These are phyloP conservation scores for Bombus sibiricus DNA, from an alignment of 1,140 invertebrate species.

Conservation along the genomic window DNA sequence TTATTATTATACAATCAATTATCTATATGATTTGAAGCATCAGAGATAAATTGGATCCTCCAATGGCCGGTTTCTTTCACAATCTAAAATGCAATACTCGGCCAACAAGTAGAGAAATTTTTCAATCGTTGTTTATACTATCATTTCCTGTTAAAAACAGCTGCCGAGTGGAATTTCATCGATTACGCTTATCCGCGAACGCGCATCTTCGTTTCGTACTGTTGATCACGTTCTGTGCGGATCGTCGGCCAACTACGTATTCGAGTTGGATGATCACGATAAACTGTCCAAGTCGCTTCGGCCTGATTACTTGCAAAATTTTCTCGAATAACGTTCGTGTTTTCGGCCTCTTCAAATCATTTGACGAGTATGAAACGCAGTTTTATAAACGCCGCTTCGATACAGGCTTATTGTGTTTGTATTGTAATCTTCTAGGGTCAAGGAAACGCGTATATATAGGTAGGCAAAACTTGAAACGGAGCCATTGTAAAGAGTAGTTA, in stretches of 20 bases:
- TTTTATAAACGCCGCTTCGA: neutral
- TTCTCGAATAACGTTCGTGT: neutral
- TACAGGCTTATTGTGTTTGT: neutral
- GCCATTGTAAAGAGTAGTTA: too few species aligned
- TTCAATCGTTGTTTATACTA: neutral
- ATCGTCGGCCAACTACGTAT: too few species aligned
- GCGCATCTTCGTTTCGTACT: too few species aligned
- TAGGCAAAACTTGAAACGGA: too few species aligned
- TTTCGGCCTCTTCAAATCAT: neutral
- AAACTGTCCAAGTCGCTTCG: neutral
- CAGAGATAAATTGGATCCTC: neutral
- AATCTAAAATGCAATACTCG: neutral
- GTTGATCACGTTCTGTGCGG: too few species aligned
- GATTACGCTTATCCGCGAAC: too few species aligned
- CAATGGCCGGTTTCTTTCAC: neutral
- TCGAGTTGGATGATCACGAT: neutral
- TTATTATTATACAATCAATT: neutral
- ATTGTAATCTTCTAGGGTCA: too few species aligned
- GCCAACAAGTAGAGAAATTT: neutral
- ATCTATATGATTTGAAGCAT: neutral
- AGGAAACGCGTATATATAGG: too few species aligned
- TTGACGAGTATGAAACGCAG: neutral
- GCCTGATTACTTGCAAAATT: too few species aligned
- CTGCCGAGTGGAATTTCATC: too few species aligned
- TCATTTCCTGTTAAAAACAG: too few species aligned